Conservation (phyloP, 2,797 vertebrate genomes). For the Cossypha caffra region DNA sequence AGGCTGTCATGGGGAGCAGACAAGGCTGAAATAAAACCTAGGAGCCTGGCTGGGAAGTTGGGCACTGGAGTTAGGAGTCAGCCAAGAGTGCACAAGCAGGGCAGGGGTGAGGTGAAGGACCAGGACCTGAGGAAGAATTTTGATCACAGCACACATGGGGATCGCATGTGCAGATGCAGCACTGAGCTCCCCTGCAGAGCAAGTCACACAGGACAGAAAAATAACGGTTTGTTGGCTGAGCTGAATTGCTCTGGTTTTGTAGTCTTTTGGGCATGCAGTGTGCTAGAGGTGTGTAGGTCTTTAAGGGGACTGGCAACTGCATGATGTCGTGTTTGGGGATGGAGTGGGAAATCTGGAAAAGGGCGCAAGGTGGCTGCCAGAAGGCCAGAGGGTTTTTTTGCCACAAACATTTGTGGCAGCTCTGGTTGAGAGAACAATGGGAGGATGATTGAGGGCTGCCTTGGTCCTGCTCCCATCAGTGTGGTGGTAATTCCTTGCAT, state of each 20-base stretch:
- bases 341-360: background rate
- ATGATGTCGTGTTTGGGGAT: background rate
- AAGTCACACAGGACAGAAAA: background rate
- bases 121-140: background rate
- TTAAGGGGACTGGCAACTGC: background rate
- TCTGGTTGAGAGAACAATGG: background rate
- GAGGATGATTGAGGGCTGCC: background rate
- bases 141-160: background rate
- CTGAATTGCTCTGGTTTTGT: background rate
- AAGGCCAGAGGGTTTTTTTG: background rate
- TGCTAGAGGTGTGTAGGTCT: background rate
- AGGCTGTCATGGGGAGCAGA: background rate
- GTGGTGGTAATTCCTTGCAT: background rate
- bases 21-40: background rate
- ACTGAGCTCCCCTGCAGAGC: fast-evolving
- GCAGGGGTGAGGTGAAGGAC: background rate
- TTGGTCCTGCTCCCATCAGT: background rate
- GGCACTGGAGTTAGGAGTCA: background rate
- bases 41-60: background rate
- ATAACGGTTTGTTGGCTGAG: background rate
- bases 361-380: background rate
- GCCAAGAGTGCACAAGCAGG: background rate
- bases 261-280: fast-evolving
- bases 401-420: fast-evolving
- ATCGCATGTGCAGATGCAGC: background rate